Evolutionary conservation across 2,888 invertebrate genomes (phyloP), one percentile per base, ranked within the genome.

Genomic region (Acleris laterana): DNA sequence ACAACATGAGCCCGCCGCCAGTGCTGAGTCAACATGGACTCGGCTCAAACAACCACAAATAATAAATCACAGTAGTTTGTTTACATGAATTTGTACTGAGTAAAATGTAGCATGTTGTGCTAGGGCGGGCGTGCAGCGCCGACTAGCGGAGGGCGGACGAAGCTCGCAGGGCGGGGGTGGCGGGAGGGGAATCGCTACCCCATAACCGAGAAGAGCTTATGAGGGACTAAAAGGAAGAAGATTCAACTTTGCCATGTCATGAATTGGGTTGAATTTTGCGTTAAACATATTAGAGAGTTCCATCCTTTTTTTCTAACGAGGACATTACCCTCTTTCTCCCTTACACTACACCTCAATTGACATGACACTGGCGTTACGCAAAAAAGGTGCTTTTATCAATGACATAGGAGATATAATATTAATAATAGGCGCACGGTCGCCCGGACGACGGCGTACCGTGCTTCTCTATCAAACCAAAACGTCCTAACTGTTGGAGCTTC

Each of bases 351-450:
- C 79, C 79, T 81, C 83, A 83, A 85, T 83, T 84, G 81, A 79
- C 80, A 79, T 74, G 74, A 78, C 77, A 70, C 72, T 74, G 74
- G 81, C 76, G 90, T 85, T 85, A 90, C 84, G 90, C 86, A 83
- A 92, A 90, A 91, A 90, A 83, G 84, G 80, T 77, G 84, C 92
- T 86, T 91, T 89, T 88, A 90, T 89, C 90, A 89, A 89, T 88
- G 90, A 84, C 87, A 87, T 91, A 90, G 83, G 82, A 85, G 76
- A 78, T 81, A 87, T 85, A 84, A 83, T 85, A 84, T 82, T 81
- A 77, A 75, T 77, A 76, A 53, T 62, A 57, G 49, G 52, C 60
- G 63, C 62, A 44, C 55, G 50, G 61, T 66, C 70, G 68, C 71
- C 73, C 68, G 60, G 72, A 65, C 79, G 82, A 83, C 77, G 74